phyloP scores from a whole-genome alignment of 2,888 invertebrate genomes.

The Psylliodes chrysocephalus region DNA sequence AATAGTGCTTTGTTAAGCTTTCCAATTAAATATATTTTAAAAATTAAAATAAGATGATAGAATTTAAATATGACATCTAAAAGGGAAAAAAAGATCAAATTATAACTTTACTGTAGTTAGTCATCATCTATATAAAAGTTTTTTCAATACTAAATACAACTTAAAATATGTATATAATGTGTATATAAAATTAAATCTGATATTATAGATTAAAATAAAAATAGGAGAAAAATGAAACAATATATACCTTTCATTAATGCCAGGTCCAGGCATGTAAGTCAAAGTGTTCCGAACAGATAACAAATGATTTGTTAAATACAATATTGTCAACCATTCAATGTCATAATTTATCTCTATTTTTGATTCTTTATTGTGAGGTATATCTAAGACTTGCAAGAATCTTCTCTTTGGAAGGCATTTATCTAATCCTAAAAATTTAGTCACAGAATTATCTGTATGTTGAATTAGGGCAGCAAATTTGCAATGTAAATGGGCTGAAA shows the following conservation, averaged over 20 bases:
- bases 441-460: slow-evolving; percentile 71
- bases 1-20: neutral
- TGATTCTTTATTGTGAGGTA: slow-evolving; percentile 69
- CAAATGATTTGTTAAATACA: slow-evolving; percentile 90
- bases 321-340: slow-evolving; percentile 92
- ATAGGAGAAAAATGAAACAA: no score
- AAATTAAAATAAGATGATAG: slow-evolving; percentile 2
- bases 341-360: slow-evolving; percentile 78
- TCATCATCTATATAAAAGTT: no score
- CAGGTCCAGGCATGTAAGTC: slow-evolving; percentile 86
- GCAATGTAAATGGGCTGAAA: slow-evolving; percentile 96
- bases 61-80: no score
- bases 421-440: slow-evolving; percentile 94
- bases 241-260: slow-evolving; percentile 72
- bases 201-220: no score
- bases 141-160: no score
- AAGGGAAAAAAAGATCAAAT: no score
- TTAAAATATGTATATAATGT: no score
- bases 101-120: no score
- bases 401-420: slow-evolving; percentile 92
- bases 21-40: neutral
- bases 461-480: slow-evolving; percentile 91
- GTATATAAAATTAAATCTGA: no score
- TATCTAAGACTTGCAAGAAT: slow-evolving; percentile 84
- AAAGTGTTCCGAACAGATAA: slow-evolving; percentile 75